Evolutionary conservation across 1,140 invertebrate genomes (phyloP), one percentile per base, ranked within the genome.

Genomic region (Phocides pigmalion): DNA sequence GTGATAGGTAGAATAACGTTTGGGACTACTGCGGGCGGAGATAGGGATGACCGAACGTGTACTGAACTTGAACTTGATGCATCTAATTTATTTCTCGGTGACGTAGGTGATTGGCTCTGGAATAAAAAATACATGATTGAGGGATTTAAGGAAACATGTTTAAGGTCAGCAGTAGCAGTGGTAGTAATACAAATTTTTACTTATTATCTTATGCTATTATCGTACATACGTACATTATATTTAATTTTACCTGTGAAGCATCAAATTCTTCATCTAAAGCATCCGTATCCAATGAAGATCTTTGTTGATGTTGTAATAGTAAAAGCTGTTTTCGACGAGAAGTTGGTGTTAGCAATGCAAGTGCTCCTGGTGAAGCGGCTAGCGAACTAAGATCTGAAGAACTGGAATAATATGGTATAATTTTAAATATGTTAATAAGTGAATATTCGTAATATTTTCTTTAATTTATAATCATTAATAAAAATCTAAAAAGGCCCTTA

Each of bases 241-340:
- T 32, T 1, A 59, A 37, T 19, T 64, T 64, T 81, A 93, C 90
- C 69, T 93, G 93, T 54, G 93, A 93, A 22, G 87, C 87, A 75
- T 92, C 84, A 77, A 93, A 92, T 73, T 95, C 95, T 76, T 96
- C 96, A 72, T 97, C 95, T 35, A 96, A 84, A 4, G 94, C 95
- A 76, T 97, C 96, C 0, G 96, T 97, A 76, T 97, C 96, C 87
- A 97, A 95, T 0, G 96, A 97, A 51, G 96, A 96, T 63, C 96
- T 89, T 80, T 97, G 96, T 74, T 96, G 96, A 81, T 97, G 96
- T 81, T 97, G 96, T 32, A 96, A 81, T 58, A 96, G 81, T 16
- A 96, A 87, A 9, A 96, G 89, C 70, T 96, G 95, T 87, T 96
- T 95, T 69, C 96, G 92, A 76, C 94, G 93, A 0, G 95, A 95